phyloP scores from a whole-genome alignment of 1,140 invertebrate species.

The Akabosia matsudoensis region DNA sequence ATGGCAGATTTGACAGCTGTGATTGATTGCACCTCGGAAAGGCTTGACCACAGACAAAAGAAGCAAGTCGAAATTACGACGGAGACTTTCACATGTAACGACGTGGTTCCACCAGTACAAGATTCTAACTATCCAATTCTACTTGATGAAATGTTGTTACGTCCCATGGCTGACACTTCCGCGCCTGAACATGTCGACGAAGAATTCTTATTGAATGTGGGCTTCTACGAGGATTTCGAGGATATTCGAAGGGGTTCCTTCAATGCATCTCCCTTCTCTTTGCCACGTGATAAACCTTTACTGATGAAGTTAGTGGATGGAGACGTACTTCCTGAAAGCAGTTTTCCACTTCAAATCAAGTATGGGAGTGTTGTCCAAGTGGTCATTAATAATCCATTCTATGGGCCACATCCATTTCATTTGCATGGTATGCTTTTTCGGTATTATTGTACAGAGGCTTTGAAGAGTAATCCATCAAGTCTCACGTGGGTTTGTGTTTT shows the following conservation, averaged over 20 bases:
- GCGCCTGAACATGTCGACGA: slow-evolving; percentile 23
- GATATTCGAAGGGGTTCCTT: background rate
- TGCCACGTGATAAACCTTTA: slow-evolving; percentile 7
- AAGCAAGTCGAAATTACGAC: background rate
- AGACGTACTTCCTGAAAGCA: background rate
- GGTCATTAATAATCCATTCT: slow-evolving; percentile 17
- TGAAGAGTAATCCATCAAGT: too few relatives aligned
- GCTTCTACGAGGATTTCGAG: background rate
- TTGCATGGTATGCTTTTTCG: background rate
- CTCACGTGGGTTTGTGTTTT: background rate
- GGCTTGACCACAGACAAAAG: background rate
- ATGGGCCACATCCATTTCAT: slow-evolving; percentile 12
- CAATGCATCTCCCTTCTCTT: background rate
- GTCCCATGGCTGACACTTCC: background rate
- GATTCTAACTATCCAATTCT: background rate
- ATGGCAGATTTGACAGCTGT: slow-evolving; percentile 13
- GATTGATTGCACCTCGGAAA: background rate
- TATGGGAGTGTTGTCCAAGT: background rate
- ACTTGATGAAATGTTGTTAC: background rate
- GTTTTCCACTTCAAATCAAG: background rate
- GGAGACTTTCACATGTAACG: background rate
- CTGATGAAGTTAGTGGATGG: background rate
- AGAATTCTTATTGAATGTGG: background rate
- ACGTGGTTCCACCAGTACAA: background rate
- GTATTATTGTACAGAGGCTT: background rate